These are phyloP conservation scores for Dreissena rostriformis DNA, from an alignment of 1,140 invertebrate genomes.

Conservation along the genomic window DNA sequence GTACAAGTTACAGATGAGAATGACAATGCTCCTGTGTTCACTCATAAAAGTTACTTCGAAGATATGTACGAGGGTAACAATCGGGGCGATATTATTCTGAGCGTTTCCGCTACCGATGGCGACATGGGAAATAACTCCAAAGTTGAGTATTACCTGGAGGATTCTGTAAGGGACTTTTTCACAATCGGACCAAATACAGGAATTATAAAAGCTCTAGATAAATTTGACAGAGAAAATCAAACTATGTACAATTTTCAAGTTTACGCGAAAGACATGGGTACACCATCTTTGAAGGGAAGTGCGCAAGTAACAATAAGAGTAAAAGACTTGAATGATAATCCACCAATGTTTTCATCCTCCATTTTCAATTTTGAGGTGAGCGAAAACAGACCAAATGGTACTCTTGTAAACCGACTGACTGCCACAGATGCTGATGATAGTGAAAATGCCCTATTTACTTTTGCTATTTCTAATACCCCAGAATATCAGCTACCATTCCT, in stretches of 20 bases:
- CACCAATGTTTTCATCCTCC: constrained; percentile 89
- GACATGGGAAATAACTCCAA: constrained; percentile 97
- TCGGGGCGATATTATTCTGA: constrained; percentile 92
- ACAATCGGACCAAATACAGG: constrained; percentile 93
- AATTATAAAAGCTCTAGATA: constrained; percentile 90
- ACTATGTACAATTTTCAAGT: constrained; percentile 93
- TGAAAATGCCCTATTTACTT: constrained; percentile 86
- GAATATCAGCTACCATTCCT: constrained; percentile 86
- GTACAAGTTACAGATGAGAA: constrained; percentile 96
- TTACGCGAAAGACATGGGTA: constrained; percentile 93
- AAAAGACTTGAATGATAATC: constrained; percentile 96
- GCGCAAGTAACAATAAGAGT: constrained; percentile 94
- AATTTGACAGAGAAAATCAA: constrained; percentile 95
- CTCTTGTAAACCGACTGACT: constrained; percentile 90
- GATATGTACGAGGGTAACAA: constrained; percentile 95
- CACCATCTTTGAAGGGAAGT: constrained; percentile 89
- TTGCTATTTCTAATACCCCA: constrained; percentile 84
- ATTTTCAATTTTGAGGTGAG: constrained; percentile 68
- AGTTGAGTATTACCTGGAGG: constrained; percentile 91
- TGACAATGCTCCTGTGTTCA: constrained; percentile 97
- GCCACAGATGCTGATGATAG: constrained; percentile 95
- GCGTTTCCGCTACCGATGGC: constrained; percentile 96
- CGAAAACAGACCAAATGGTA: constrained; percentile 84
- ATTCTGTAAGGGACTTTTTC: constrained; percentile 91
- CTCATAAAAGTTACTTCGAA: constrained; percentile 92